A percentile compares a stretch with the other conserved stretches of the same genome.
Evolutionary conservation across 2,113 vertebrate genomes (phyloP).

Genomic region (Thinocorus orbignyianus): DNA sequence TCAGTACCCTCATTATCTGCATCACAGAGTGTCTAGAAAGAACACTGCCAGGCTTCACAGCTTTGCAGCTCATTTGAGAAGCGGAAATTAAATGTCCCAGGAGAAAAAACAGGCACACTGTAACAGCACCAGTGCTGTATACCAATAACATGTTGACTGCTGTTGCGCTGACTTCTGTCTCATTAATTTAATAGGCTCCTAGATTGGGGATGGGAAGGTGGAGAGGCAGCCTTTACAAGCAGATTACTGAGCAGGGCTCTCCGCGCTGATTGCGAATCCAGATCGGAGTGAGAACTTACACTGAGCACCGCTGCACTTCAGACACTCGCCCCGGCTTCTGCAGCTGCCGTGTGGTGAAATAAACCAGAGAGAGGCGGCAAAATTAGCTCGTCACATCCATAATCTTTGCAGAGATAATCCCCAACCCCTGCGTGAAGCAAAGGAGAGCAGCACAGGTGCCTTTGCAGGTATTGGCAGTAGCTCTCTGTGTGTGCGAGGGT

Average conservation of each 20-base stretch:
- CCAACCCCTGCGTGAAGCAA: background rate
- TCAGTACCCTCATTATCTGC: conserved; percentile 96
- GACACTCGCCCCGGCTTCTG: background rate
- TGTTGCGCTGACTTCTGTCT: conserved; percentile 79
- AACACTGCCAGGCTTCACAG: conserved; percentile 84
- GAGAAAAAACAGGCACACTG: conserved; percentile 83
- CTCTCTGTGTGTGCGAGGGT: background rate
- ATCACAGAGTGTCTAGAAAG: conserved; percentile 85
- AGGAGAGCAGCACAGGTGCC: background rate
- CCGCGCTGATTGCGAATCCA: background rate
- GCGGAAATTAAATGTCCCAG: conserved; percentile 92
- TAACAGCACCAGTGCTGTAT: conserved; percentile 74
- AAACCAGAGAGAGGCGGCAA: background rate
- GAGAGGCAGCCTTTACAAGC: conserved; percentile 67
- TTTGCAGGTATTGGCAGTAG: background rate
- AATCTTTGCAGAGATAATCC: background rate
- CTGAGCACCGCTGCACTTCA: background rate
- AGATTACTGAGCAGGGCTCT: conserved; percentile 50
- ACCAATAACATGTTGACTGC: conserved; percentile 79
- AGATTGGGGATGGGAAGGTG: conserved; percentile 63
- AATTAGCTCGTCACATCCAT: background rate
- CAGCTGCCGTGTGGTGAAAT: background rate
- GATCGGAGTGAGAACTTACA: background rate
- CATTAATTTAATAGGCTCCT: conserved; percentile 90
- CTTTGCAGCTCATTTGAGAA: conserved; percentile 90